A percentile compares a stretch with the other conserved stretches of the same genome.
phyloP scores from a whole-genome alignment of 2,797 vertebrate genomes.

The Aselliscus stoliczkanus region DNA sequence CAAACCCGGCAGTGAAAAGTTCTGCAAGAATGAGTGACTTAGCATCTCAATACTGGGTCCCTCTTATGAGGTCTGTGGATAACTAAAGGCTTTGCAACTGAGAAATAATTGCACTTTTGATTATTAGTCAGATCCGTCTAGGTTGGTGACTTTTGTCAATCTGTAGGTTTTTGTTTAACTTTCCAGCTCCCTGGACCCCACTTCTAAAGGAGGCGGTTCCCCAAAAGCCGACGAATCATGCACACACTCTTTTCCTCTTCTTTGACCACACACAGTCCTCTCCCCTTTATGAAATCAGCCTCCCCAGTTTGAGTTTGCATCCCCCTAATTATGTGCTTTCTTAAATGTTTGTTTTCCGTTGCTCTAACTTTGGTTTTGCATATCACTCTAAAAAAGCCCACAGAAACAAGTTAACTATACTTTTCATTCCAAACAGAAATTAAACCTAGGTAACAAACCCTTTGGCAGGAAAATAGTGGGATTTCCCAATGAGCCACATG shows the following conservation, averaged over 20 bases:
- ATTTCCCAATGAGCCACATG: slow-evolving; percentile 67
- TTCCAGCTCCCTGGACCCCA: not conserved
- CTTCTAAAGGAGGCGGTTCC: not conserved
- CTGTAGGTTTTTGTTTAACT: not conserved
- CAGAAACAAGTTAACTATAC: slow-evolving; percentile 71
- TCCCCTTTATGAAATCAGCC: slow-evolving; percentile 55
- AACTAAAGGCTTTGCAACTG: not conserved
- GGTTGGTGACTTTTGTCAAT: not conserved
- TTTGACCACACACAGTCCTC: slow-evolving; percentile 67
- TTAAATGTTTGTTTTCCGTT: slow-evolving; percentile 72
- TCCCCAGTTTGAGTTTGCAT: slow-evolving; percentile 44
- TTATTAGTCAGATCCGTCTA: not conserved
- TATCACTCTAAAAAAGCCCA: slow-evolving; percentile 68
- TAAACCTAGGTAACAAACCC: slow-evolving; percentile 68
- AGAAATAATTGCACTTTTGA: not conserved
- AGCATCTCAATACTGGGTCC: not conserved
- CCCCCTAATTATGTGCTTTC: slow-evolving; percentile 70
- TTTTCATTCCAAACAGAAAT: slow-evolving; percentile 76
- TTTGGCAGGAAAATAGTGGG: slow-evolving; percentile 65
- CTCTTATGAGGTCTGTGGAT: not conserved
- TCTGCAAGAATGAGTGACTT: not conserved
- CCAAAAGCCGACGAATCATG: not conserved
- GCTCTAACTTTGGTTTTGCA: slow-evolving; percentile 69
- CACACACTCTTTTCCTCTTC: not conserved
- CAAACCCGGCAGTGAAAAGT: not conserved